phyloP scores from a whole-genome alignment of 2,113 vertebrate genomes.

The Podarcis cretensis region DNA sequence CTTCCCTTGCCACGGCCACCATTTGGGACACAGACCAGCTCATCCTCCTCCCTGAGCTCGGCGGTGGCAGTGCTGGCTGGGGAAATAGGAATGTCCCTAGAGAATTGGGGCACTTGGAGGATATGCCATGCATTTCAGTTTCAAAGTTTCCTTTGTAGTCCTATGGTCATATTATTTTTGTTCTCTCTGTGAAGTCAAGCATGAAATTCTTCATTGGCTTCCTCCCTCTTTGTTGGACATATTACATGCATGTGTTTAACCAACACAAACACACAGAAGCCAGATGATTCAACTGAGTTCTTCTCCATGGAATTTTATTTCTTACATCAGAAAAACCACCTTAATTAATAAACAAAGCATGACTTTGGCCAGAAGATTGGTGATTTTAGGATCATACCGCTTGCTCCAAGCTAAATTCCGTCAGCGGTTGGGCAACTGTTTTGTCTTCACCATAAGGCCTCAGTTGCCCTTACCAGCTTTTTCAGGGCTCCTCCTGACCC shows the following conservation, averaged over 20 bases:
- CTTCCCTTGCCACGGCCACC: no score
- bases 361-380: background rate
- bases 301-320: background rate
- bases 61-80: no score
- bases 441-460: background rate
- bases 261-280: background rate
- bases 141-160: background rate
- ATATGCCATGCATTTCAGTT: background rate
- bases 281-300: background rate
- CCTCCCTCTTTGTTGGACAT: background rate
- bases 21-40: no score
- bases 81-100: no score
- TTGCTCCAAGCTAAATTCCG: background rate
- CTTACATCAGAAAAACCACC: slow-evolving; percentile 7
- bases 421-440: background rate
- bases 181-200: background rate
- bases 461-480: background rate
- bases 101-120: background rate
- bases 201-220: background rate
- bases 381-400: background rate
- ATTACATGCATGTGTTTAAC: background rate
- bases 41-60: no score
- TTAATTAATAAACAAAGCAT: background rate
- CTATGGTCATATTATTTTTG: background rate
- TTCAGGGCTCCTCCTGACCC: background rate